A percentile compares a stretch with the other conserved stretches of the same genome.
Evolutionary conservation across 2,888 invertebrate genomes (phyloP).

Genomic region (Eristalinus aeneus): DNA sequence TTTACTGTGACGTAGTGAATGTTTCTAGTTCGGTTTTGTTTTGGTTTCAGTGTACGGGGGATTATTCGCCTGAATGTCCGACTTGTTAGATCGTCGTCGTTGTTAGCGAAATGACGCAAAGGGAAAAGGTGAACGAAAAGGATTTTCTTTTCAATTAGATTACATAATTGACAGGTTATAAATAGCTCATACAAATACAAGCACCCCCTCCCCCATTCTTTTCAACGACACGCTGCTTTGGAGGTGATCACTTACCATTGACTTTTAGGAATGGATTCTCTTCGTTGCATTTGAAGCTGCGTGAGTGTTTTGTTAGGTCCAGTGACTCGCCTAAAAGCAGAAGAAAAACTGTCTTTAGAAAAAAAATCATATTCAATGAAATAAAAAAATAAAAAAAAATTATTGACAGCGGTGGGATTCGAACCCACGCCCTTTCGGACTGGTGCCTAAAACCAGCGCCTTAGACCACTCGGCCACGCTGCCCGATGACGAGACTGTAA

Average conservation of each 20-base stretch:
- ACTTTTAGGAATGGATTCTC: conserved; percentile 67
- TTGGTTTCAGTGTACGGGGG: not conserved
- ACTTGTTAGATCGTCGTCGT: not conserved
- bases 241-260: conserved; percentile 46
- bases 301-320: conserved; percentile 61
- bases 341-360: not conserved
- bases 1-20: conserved; percentile 24
- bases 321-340: conserved; percentile 60
- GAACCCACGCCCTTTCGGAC: conserved; percentile 72
- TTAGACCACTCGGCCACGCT: conserved; percentile 72
- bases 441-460: conserved; percentile 72
- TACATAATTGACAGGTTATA: conserved; percentile 54
- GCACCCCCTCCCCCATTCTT: not conserved
- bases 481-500: not conserved
- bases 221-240: not conserved
- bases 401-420: conserved; percentile 71
- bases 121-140: not conserved
- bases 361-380: not conserved
- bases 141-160: conserved; percentile 57
- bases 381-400: conserved; percentile 33
- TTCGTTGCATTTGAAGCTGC: conserved; percentile 65
- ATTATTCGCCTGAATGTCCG: not conserved
- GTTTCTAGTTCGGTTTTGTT: conserved; percentile 24
- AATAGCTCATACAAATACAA: not conserved
- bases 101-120: conserved; percentile 36